Percentiles rank a stretch among this genome's conserved stretches.
These are phyloP conservation scores for Nixonia krombeini DNA, from an alignment of 1,140 invertebrate genomes.

Conservation along the genomic window DNA sequence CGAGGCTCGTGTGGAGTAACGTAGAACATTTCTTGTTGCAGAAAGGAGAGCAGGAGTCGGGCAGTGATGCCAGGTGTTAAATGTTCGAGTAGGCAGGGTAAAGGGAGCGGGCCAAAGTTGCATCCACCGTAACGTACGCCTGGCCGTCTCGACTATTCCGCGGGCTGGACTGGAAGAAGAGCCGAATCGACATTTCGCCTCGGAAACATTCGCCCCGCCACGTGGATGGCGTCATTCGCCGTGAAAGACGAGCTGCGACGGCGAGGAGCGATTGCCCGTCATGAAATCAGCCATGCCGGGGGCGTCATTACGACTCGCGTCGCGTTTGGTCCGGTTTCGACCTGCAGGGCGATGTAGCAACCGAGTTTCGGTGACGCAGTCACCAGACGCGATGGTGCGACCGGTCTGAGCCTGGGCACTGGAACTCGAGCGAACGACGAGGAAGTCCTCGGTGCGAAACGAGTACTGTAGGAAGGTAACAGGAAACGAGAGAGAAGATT, in stretches of 20 bases:
- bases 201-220: background rate
- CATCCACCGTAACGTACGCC: too few relatives aligned
- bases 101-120: too few relatives aligned
- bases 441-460: constrained; percentile 36
- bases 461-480: background rate
- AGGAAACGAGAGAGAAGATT: background rate
- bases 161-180: too few relatives aligned
- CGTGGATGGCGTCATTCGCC: too few relatives aligned
- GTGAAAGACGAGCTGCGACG: too few relatives aligned
- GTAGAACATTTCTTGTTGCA: constrained; percentile 46
- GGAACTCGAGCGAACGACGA: constrained; percentile 15
- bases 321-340: background rate
- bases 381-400: constrained; percentile 3
- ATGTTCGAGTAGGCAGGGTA: too few relatives aligned
- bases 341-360: constrained; percentile 27
- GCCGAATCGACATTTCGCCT: too few relatives aligned
- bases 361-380: constrained; percentile 34
- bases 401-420: background rate
- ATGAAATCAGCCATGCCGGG: background rate
- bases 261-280: background rate
- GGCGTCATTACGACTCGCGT: background rate
- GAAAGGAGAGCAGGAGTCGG: constrained; percentile 45
- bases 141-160: too few relatives aligned
- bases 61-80: constrained; percentile 54
- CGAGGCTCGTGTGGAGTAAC: too few relatives aligned